These are phyloP conservation scores for Helicoverpa assulta DNA, from an alignment of 2,888 invertebrate genomes.

Conservation along the genomic window DNA sequence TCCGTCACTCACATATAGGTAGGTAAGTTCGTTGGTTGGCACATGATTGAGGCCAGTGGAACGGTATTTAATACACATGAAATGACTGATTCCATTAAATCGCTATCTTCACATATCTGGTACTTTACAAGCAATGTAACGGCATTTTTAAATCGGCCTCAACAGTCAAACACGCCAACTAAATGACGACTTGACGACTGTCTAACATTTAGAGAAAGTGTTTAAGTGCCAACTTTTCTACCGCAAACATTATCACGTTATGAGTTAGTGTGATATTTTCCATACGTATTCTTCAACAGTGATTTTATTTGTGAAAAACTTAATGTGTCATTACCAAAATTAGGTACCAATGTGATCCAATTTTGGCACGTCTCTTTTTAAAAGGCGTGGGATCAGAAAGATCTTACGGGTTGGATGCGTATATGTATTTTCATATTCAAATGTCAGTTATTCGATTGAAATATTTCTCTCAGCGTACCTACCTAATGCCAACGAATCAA, in stretches of 20 bases:
- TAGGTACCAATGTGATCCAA: neutral
- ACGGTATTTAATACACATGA: constrained; percentile 61
- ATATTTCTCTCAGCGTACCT: no score
- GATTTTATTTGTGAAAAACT: constrained; percentile 4
- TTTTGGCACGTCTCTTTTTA: neutral
- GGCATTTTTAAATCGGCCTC: constrained; percentile 37
- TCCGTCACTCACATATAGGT: constrained; percentile 49
- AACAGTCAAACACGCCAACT: constrained; percentile 17
- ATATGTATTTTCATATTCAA: no score
- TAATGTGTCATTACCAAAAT: constrained; percentile 18
- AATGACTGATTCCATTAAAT: constrained; percentile 58
- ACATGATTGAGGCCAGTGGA: constrained; percentile 68
- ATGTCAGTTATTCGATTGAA: no score
- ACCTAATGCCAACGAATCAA: no score
- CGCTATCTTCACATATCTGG: constrained; percentile 50
- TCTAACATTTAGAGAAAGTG: constrained; percentile 50
- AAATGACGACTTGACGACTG: constrained; percentile 29
- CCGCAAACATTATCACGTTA: neutral
- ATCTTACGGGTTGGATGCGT: no score
- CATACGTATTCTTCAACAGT: constrained; percentile 1
- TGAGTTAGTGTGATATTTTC: neutral
- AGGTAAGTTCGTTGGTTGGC: constrained; percentile 41
- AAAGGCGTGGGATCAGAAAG: neutral
- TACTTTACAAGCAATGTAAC: constrained; percentile 36
- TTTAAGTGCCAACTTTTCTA: constrained; percentile 39